Evolutionary conservation across 2,113 vertebrate species (phyloP).

Genomic region (Semicossyphus pulcher): DNA sequence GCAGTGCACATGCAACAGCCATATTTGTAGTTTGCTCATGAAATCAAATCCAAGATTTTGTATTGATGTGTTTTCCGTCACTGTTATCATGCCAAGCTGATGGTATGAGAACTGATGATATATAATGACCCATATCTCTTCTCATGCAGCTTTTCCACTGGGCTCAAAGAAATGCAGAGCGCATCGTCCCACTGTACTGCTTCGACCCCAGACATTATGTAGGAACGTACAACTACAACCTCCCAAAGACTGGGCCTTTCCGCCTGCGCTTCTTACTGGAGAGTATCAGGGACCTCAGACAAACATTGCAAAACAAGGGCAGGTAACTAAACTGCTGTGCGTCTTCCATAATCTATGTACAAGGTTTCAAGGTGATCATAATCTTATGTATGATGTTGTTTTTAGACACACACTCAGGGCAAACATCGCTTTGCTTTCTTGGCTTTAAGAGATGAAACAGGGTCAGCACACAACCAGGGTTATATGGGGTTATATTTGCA

Average conservation of each 20-base stretch:
- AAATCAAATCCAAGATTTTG: too few species aligned
- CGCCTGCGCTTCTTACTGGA: constrained; percentile 85
- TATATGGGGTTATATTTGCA: constrained; percentile 50
- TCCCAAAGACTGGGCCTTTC: constrained; percentile 84
- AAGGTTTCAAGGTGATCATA: too few species aligned
- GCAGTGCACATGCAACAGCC: too few species aligned
- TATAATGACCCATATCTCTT: background rate
- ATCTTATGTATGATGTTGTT: too few species aligned
- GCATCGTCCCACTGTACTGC: constrained; percentile 87
- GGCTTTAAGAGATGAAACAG: constrained; percentile 31
- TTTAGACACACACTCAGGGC: too few species aligned
- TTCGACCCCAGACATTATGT: constrained; percentile 86
- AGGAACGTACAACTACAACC: constrained; percentile 80
- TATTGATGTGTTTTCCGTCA: too few species aligned
- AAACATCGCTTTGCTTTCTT: constrained; percentile 23
- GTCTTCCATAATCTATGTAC: too few species aligned
- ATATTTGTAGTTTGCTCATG: too few species aligned
- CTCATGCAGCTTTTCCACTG: constrained; percentile 82
- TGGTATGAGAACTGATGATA: background rate
- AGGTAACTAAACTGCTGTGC: constrained; percentile 71
- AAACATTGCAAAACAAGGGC: constrained; percentile 79
- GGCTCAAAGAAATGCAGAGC: constrained; percentile 83
- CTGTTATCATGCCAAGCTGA: too few species aligned
- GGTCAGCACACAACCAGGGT: constrained; percentile 67
- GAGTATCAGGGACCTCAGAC: constrained; percentile 83